phyloP scores from a whole-genome alignment of 37 sponge, comb jelly and placozoan genomes.

The Cladorhizidae sp. region DNA sequence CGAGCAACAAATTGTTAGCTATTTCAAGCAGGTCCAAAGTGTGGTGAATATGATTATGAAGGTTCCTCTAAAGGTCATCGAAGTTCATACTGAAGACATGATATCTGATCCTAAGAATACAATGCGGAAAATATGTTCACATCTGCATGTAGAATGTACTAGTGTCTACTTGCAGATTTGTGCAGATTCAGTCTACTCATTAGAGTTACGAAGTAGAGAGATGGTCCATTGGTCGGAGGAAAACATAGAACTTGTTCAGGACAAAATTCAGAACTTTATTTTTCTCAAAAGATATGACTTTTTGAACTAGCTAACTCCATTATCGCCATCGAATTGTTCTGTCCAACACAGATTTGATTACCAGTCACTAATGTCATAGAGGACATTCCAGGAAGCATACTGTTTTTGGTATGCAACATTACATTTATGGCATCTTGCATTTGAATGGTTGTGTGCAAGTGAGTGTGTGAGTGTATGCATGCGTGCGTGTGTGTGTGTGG shows the following conservation, averaged over 20 bases:
- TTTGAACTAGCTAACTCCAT: neutral
- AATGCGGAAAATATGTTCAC: slow-evolving; percentile 28
- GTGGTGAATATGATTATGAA: slow-evolving; percentile 44
- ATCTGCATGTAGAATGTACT: slow-evolving; percentile 30
- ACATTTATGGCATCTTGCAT: no score
- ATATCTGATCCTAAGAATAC: slow-evolving; percentile 37
- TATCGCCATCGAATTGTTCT: no score
- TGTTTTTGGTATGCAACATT: no score
- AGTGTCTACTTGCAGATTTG: slow-evolving; percentile 34
- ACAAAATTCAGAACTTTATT: slow-evolving; percentile 28
- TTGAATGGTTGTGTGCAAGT: no score
- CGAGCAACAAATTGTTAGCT: slow-evolving; percentile 14
- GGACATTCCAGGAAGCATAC: no score
- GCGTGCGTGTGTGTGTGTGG: no score
- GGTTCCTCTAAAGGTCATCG: slow-evolving; percentile 30
- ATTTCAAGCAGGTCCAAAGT: slow-evolving; percentile 41
- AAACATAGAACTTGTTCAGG: slow-evolving; percentile 30
- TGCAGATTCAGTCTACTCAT: slow-evolving; percentile 18
- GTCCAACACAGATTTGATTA: no score
- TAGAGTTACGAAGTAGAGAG: slow-evolving; percentile 37
- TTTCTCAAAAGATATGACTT: slow-evolving; percentile 34
- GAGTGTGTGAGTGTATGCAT: no score
- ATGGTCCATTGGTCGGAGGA: slow-evolving; percentile 53
- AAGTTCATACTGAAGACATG: slow-evolving; percentile 36
- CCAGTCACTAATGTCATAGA: no score